Conservation (phyloP, 1,140 invertebrate genomes). For the Limonius californicus region DNA sequence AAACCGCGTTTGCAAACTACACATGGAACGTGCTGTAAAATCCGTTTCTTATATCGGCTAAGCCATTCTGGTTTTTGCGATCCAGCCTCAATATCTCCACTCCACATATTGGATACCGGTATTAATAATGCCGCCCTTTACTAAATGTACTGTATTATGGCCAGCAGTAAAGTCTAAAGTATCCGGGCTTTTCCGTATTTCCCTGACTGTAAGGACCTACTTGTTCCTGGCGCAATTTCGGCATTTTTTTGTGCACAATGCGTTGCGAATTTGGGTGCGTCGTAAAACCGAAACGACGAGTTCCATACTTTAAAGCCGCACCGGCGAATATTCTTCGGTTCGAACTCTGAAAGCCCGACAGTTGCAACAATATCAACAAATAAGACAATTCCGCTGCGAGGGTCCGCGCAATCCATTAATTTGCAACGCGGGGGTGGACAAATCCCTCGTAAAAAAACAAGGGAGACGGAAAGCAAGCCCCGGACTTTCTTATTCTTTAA, state of each 20-base stretch:
- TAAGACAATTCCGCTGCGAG: too few species aligned
- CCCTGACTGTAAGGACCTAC: not conserved
- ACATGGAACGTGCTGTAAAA: not conserved
- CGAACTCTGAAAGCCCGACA: too few species aligned
- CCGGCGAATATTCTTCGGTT: too few species aligned
- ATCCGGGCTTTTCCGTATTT: not conserved
- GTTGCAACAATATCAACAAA: too few species aligned
- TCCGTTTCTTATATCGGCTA: not conserved
- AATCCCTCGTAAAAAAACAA: not conserved
- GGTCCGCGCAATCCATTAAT: not conserved
- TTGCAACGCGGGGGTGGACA: not conserved
- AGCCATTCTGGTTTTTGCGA: not conserved
- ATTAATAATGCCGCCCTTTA: not conserved
- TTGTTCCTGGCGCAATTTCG: not conserved
- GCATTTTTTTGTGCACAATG: not conserved
- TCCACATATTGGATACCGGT: not conserved
- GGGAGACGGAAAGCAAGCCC: not conserved
- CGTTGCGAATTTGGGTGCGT: not conserved
- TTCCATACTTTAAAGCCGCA: too few species aligned
- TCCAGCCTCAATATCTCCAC: not conserved
- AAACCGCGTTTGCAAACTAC: not conserved
- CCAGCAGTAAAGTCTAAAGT: not conserved
- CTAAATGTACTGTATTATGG: not conserved
- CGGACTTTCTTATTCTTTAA: conserved; percentile 19
- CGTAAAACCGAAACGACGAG: too few species aligned